Conservation (phyloP, 2,113 vertebrate genomes). For the Cyanistes caeruleus region DNA sequence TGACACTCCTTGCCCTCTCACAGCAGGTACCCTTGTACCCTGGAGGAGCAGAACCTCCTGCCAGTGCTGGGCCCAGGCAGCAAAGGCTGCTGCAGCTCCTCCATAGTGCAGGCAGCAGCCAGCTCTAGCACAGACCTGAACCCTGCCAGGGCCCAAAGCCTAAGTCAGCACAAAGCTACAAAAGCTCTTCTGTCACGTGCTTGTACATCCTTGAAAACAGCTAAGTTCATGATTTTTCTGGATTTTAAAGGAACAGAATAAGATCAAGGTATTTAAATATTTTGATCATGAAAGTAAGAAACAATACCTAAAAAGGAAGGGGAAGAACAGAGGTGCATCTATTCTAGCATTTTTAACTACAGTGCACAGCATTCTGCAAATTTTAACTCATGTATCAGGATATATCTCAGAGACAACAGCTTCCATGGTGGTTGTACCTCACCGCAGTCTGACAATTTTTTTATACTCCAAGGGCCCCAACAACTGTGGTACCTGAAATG, state of each 20-base stretch:
- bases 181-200: rapidly evolving
- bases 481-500: background rate
- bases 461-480: background rate
- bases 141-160: background rate
- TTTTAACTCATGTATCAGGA: background rate
- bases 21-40: background rate
- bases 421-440: background rate
- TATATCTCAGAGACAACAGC: background rate
- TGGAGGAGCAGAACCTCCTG: background rate
- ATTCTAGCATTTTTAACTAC: background rate
- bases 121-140: background rate
- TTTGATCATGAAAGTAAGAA: background rate
- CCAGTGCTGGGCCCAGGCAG: background rate
- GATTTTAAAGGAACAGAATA: background rate
- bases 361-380: background rate
- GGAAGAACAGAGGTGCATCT: background rate
- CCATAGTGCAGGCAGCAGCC: background rate
- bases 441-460: background rate
- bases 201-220: background rate
- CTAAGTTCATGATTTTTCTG: background rate
- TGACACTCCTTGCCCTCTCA: background rate
- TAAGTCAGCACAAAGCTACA: background rate
- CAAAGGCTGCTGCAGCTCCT: background rate
- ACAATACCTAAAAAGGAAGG: background rate
- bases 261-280: background rate